Evolutionary conservation across 1,140 invertebrate genomes (phyloP).

Genomic region (Orius laevigatus): DNA sequence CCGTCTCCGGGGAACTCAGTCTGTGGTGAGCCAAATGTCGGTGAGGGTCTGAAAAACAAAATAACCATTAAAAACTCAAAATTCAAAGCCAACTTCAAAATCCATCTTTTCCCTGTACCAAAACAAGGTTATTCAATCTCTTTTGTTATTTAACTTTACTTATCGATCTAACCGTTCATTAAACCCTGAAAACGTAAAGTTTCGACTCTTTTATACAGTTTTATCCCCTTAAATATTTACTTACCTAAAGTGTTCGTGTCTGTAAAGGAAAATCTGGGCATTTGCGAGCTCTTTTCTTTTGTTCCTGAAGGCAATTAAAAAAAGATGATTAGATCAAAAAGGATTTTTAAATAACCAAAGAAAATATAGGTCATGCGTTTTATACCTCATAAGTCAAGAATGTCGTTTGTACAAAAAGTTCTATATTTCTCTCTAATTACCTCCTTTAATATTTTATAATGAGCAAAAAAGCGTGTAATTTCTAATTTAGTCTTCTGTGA

Average conservation of each 20-base stretch:
- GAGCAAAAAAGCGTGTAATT: too few species aligned
- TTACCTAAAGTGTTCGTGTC: constrained; percentile 19
- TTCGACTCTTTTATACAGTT: too few species aligned
- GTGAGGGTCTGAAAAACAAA: constrained; percentile 18
- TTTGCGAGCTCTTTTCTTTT: not conserved
- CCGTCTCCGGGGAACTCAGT: constrained; percentile 21
- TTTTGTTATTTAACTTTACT: not conserved
- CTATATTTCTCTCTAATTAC: too few species aligned
- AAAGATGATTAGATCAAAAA: too few species aligned
- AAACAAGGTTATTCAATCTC: not conserved
- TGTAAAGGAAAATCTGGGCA: constrained; percentile 17
- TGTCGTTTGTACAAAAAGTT: too few species aligned
- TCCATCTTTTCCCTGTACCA: not conserved
- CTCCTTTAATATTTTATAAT: too few species aligned
- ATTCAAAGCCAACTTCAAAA: not conserved
- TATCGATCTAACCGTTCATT: too few species aligned
- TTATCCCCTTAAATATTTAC: constrained; percentile 5
- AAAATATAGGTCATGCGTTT: too few species aligned
- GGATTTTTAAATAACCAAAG: too few species aligned
- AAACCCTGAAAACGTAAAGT: too few species aligned
- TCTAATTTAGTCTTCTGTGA: too few species aligned
- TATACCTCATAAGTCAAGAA: too few species aligned
- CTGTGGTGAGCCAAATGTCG: constrained; percentile 21
- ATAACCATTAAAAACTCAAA: not conserved
- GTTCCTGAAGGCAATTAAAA: not conserved